Evolutionary conservation across 2,797 vertebrate species (phyloP), one percentile per base, ranked within the genome.

Genomic region (Tolypeutes matacus): DNA sequence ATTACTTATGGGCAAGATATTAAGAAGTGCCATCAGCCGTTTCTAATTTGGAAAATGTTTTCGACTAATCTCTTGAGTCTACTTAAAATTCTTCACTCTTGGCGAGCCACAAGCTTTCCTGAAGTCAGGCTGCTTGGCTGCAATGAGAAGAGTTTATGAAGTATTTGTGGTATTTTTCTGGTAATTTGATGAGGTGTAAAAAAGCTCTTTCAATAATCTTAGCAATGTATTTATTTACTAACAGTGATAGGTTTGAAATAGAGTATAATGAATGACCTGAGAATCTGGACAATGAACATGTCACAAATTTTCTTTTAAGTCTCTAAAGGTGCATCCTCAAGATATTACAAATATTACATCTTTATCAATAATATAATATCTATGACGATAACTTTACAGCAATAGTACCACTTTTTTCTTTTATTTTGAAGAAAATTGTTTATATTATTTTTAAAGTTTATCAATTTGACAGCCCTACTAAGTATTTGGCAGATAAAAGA

Each of bases 41-140:
- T 97, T 97, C 92, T 91, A 94, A 95, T 96, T 97, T 96, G 42
- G 36, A 97, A 98, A 97, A 95, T 94, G 8, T 96, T 98, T 98
- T 60, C 67, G 93, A 58, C 25, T 95, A 91, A 95, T 97, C 91
- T 96, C 88, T 76, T 92, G 65, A 96, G 34, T 88, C 75, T 95
- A 77, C 23, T 97, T 97, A 94, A 94, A 96, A 95, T 31, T 95
- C 14, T n/a, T 97, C 80, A 95, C 62, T 72, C 77, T 91, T 84
- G 56, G 5, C 78, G n/a, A 95, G 62, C 46, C 64, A 70, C 11
- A 46, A 96, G 0, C 34, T 95, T 95, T 96, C 60, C 62, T 94
- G 20, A 51, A 97, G 64, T 73, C 64, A 95, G 76, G 42, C 70
- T 85, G 20, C 31, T 36, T 23, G 62, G 25, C 70, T 96, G 84